Evolutionary conservation across 2,888 invertebrate species (phyloP).

Genomic region (Drosophila multiciliata): DNA sequence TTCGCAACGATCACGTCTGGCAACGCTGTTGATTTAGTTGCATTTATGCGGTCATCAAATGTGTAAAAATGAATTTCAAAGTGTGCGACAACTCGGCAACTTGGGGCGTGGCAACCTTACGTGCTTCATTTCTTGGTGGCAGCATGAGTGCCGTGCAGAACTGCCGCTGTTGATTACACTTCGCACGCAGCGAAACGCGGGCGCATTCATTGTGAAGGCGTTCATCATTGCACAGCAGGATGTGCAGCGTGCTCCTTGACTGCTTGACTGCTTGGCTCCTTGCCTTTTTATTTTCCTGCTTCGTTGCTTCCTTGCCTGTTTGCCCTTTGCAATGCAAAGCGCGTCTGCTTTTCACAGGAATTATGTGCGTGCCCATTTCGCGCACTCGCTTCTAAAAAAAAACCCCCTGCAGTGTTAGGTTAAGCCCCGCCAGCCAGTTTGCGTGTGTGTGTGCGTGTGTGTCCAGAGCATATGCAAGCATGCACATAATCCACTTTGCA

Average conservation of each 20-base stretch:
- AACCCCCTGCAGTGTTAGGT: slow-evolving; percentile 35
- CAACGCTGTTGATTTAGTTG: slow-evolving; percentile 70
- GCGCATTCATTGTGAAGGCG: slow-evolving; percentile 60
- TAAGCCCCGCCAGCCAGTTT: slow-evolving; percentile 19
- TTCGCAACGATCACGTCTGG: slow-evolving; percentile 56
- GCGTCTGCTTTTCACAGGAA: slow-evolving; percentile 43
- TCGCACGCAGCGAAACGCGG: slow-evolving; percentile 70
- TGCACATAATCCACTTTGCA: slow-evolving; percentile 77
- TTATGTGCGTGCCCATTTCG: slow-evolving; percentile 72
- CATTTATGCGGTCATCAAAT: slow-evolving; percentile 70
- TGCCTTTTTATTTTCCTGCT: slow-evolving; percentile 9
- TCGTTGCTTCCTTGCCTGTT: slow-evolving; percentile 2
- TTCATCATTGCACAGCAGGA: slow-evolving; percentile 55
- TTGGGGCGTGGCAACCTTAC: slow-evolving; percentile 41
- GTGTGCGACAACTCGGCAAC: slow-evolving; percentile 31
- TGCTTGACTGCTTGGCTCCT: slow-evolving; percentile 4
- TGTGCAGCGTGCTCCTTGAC: slow-evolving; percentile 42
- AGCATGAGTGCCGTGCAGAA: slow-evolving; percentile 35
- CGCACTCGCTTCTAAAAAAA: slow-evolving; percentile 24
- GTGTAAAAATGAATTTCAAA: slow-evolving; percentile 73
- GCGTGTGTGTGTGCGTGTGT: neutral
- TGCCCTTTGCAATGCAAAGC: slow-evolving; percentile 37
- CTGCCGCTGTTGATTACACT: slow-evolving; percentile 75
- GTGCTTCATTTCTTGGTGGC: slow-evolving; percentile 38
- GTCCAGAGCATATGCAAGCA: slow-evolving; percentile 48